phyloP scores from a whole-genome alignment of 2,113 vertebrate genomes.

The Pygoscelis adeliae region DNA sequence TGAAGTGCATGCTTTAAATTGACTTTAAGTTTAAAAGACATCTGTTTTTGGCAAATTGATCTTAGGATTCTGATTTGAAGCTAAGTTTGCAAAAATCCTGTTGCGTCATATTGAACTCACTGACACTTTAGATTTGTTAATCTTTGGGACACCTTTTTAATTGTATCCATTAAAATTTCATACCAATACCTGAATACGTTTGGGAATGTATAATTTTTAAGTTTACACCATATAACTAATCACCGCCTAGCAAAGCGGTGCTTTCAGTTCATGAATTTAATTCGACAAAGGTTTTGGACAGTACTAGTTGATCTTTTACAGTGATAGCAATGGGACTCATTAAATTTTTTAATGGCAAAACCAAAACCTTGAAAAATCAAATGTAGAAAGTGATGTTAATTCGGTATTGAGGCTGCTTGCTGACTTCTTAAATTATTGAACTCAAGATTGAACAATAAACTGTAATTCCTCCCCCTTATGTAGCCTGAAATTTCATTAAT shows the following conservation, averaged over 20 bases:
- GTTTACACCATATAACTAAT: neutral
- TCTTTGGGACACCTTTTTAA: neutral
- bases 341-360: neutral
- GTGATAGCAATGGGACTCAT: neutral
- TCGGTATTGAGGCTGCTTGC: neutral
- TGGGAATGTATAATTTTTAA: neutral
- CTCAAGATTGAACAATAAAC: neutral
- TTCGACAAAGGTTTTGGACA: neutral
- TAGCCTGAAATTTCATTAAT: neutral
- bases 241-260: neutral
- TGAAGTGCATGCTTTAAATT: neutral
- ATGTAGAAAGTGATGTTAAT: neutral
- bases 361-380: neutral
- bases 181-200: neutral
- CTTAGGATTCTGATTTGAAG: neutral
- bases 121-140: neutral
- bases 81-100: neutral
- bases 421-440: neutral
- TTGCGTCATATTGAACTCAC: neutral
- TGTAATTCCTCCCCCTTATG: neutral
- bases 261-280: neutral
- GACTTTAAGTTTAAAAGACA: neutral
- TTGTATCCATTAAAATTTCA: neutral
- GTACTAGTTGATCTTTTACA: neutral
- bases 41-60: neutral